Base-by-base conservation (phyloP, 2,888 invertebrate genomes). In the Erebia aethiops region DNA sequence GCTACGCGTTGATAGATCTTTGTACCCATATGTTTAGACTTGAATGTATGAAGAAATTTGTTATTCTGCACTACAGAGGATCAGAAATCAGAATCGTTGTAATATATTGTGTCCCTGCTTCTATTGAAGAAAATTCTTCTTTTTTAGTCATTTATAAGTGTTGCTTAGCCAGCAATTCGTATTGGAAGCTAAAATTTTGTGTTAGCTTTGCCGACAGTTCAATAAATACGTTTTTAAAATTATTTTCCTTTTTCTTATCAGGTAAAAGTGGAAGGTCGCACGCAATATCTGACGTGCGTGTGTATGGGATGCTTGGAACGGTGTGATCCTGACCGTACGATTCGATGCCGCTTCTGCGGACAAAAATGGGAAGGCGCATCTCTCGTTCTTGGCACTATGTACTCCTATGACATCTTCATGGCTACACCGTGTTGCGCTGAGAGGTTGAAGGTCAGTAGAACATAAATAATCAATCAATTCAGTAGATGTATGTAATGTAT, bases 391-490 rank as follows among this genome's bases (percentile, higher is more conserved):
- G 99, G 99, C 77, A 98, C 99, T 76, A 98, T 99, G 98, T 99
- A 99, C 94, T 97, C 98, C 73, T 99, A 98, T 86, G 99, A 99
- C 91, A 98, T 99, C 80, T 99, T 99, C 89, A 99, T 99, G 86
- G 98, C 99, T 74, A 97, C 97, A 93, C 98, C 98, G 18, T 99
- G 99, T 91, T 99, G 99, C 93, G 95, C 96, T 84, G 98, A 98
- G 84, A 95, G 99, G 80, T 95, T 98, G 81, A 97, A 97, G 96
- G 98, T 98, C 21, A 62, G 46, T 61, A 18, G 35, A 7, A 9
- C 13, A 2, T 4, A n/a, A n/a, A 7, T 14, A 14, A 57, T 57
- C 1, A 26, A 1, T 57, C 13, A 3, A 26, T 26, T 57, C 4
- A 7, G 57, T 57, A 35, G n/a, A 35, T 54, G 3, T 10, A 18